Evolutionary conservation across 2,888 invertebrate species (phyloP).

Genomic region (Eupithecia pulchellata): DNA sequence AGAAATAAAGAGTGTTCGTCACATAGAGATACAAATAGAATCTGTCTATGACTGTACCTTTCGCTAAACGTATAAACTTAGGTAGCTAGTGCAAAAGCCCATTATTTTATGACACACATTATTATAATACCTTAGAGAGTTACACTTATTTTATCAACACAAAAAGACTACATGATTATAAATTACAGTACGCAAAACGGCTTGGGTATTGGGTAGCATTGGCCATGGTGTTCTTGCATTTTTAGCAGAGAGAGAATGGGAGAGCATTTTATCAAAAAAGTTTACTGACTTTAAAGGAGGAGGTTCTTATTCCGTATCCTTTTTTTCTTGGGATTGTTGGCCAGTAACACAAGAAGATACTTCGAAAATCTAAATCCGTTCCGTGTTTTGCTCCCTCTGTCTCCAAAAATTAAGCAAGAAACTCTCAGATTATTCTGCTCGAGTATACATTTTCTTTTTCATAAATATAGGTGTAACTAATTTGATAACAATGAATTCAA

Average conservation of each 20-base stretch:
- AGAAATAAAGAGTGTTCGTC: neutral
- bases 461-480: neutral
- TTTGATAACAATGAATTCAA: neutral
- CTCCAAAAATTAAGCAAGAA: neutral
- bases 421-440: neutral
- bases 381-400: neutral
- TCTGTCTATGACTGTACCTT: conserved; percentile 30
- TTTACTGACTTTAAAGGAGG: neutral
- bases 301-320: neutral
- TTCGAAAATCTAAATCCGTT: neutral
- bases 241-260: neutral
- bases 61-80: conserved; percentile 8
- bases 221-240: neutral
- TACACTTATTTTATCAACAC: conserved; percentile 21
- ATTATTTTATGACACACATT: conserved; percentile 26
- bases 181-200: neutral
- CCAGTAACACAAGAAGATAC: neutral
- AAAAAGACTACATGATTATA: conserved; percentile 3
- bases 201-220: neutral
- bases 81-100: conserved; percentile 20
- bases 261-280: neutral
- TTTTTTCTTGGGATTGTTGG: too few relatives aligned
- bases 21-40: neutral
- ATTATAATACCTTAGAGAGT: conserved; percentile 28
- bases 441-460: neutral